phyloP scores from a whole-genome alignment of 2,797 vertebrate species.

The Brachyalestes nurse region DNA sequence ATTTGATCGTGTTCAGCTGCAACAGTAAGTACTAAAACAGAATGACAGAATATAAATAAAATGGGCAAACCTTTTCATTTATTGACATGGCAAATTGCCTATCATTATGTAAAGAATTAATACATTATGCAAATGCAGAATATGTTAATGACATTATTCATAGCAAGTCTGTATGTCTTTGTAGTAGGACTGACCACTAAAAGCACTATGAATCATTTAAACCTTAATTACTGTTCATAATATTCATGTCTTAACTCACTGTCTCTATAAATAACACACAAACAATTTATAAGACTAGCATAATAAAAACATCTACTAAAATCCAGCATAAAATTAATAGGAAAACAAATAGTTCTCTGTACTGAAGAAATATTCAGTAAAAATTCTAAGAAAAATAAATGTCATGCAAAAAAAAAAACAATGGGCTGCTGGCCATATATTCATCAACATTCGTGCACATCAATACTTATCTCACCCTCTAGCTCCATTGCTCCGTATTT shows the following conservation, averaged over 20 bases:
- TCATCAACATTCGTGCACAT: conserved; percentile 14
- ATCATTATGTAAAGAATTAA: background rate
- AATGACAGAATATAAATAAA: background rate
- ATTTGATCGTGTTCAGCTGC: too few relatives aligned
- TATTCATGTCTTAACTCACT: background rate
- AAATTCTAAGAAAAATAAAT: background rate
- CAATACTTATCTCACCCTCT: conserved; percentile 25
- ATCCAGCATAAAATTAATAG: too few relatives aligned
- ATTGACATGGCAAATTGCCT: background rate
- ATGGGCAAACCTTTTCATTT: background rate
- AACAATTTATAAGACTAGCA: background rate
- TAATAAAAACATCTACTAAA: background rate
- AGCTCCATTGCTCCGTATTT: conserved; percentile 25
- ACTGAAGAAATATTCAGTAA: background rate
- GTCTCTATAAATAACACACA: background rate
- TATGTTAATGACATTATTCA: background rate
- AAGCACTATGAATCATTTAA: conserved; percentile 12
- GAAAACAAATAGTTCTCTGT: background rate
- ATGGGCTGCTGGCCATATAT: background rate
- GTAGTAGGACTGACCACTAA: background rate
- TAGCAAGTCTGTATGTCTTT: background rate
- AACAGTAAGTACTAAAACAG: too few relatives aligned
- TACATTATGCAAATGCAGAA: background rate
- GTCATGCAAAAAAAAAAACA: background rate
- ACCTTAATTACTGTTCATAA: background rate